Evolutionary conservation across 2,888 invertebrate genomes (phyloP).

Genomic region (Thereva nobilitata): DNA sequence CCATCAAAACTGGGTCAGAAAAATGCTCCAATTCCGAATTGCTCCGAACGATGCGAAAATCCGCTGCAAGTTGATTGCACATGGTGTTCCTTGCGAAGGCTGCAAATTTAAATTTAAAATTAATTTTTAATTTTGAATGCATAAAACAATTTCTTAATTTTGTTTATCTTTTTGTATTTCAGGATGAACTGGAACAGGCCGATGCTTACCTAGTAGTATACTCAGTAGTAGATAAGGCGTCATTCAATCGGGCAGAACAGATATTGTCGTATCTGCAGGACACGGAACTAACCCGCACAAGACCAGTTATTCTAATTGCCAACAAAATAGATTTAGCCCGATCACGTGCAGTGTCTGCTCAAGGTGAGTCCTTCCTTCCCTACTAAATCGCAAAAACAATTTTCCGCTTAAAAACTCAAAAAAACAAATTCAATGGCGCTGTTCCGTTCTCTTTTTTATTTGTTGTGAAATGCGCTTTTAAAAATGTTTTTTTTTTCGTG

Average conservation of each 20-base stretch:
- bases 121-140: background rate
- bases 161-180: conserved; percentile 46
- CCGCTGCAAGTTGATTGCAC: too few species aligned
- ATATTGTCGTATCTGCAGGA: conserved; percentile 78
- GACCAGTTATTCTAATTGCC: conserved; percentile 84
- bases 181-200: conserved; percentile 78
- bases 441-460: too few species aligned
- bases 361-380: conserved; percentile 66
- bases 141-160: conserved; percentile 8
- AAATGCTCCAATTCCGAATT: too few species aligned
- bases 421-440: background rate
- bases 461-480: too few species aligned
- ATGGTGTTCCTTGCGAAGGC: too few species aligned
- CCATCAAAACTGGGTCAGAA: too few species aligned
- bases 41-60: too few species aligned
- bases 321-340: conserved; percentile 94
- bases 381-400: background rate
- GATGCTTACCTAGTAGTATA: conserved; percentile 89
- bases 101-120: background rate
- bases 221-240: conserved; percentile 88
- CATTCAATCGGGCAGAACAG: conserved; percentile 81
- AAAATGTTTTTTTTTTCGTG: too few species aligned
- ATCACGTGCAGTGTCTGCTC: conserved; percentile 83
- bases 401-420: background rate
- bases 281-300: conserved; percentile 73